phyloP scores from a whole-genome alignment of 2,797 vertebrate species.

The Schizothorax lantsangensis region DNA sequence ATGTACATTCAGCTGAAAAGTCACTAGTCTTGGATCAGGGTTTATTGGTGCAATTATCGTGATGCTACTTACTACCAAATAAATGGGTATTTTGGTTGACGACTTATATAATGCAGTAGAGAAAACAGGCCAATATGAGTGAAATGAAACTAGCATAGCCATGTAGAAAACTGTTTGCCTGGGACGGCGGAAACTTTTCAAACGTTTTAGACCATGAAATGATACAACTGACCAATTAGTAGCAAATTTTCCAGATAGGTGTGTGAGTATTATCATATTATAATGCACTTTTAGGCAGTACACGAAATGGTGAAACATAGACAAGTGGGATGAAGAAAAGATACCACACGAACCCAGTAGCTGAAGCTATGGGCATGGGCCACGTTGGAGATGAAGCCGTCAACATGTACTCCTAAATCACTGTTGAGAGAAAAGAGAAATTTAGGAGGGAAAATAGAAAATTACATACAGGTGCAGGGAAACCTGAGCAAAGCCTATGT shows the following conservation, averaged over 20 bases:
- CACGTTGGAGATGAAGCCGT: conserved; percentile 96
- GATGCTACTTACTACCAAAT: not conserved
- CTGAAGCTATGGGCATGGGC: conserved; percentile 94
- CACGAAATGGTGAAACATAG: too few relatives aligned
- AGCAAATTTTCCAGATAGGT: not conserved
- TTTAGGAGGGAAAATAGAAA: too few relatives aligned
- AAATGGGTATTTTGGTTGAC: not conserved
- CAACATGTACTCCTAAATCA: conserved; percentile 95
- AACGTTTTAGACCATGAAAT: not conserved
- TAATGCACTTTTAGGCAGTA: not conserved
- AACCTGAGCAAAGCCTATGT: conserved; percentile 1
- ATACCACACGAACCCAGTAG: conserved; percentile 84
- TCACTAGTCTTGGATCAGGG: not conserved
- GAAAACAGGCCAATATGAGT: not conserved
- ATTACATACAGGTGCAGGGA: too few relatives aligned
- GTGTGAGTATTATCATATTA: not conserved
- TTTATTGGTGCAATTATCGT: not conserved
- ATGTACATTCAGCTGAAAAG: not conserved
- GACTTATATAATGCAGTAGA: not conserved
- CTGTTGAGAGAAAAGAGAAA: conserved; percentile 70
- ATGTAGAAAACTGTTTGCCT: not conserved
- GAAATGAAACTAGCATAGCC: not conserved
- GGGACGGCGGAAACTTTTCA: not conserved
- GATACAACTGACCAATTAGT: not conserved
- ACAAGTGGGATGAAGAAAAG: not conserved